Evolutionary conservation across 2,888 invertebrate species (phyloP), one percentile per base, ranked within the genome.

Genomic region (Hoplodrina ambigua): DNA sequence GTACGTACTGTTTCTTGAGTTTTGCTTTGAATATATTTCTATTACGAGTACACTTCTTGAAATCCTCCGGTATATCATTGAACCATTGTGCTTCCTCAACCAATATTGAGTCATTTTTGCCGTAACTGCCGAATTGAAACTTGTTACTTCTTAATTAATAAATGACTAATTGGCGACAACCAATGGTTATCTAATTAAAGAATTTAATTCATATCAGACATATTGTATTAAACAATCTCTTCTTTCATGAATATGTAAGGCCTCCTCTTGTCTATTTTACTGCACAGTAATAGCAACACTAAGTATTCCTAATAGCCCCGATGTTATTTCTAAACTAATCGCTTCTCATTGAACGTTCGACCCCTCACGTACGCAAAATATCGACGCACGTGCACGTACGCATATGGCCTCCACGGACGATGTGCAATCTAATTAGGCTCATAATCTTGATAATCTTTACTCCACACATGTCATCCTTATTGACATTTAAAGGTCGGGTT

Each of bases 361-460:
- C 80, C 85, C 73, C 80, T 90, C 90, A 89, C 89, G 90, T 89
- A 88, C 80, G 66, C 76, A 70, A 72, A 80, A 69, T 78, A 81
- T 77, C 77, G 69, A 70, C 67, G 81, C 87, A 90, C 89, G 90
- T 90, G 88, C 85, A 75, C 68, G 80, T 81, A 79, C 79, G 80
- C 77, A 74, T 83, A 68, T 72, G 84, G 71, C 82, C 85, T 86
- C 87, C 83, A 75, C 53, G 80, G 78, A 75, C 78, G 76, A 80
- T 77, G 75, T 78, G 78, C 77, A 86, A 87, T 88, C 86, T 86
- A 88, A 90, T 90, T 89, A 89, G 72, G 56, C 69, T 66, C 69
- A 78, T 83, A 83, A 83, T 79, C 68, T 68, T 75, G 75, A 83
- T 86, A 84, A 78, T 75, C 75, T 79, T 76, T 75, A 73, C 69